Evolutionary conservation across 2,888 invertebrate species (phyloP).

Genomic region (Acrobasis consociella): DNA sequence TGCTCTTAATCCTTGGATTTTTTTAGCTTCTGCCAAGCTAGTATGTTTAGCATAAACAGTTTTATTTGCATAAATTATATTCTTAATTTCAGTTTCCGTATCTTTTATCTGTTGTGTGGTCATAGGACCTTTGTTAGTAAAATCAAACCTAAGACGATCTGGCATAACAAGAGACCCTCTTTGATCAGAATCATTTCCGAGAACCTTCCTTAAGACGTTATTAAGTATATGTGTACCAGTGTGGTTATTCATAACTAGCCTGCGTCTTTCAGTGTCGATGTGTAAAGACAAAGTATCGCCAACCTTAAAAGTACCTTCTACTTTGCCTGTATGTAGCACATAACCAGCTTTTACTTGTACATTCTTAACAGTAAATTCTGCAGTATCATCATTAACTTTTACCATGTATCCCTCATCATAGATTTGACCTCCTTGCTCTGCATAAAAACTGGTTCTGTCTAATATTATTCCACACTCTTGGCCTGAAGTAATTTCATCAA

Average conservation of each 20-base stretch:
- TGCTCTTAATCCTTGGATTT: constrained; percentile 95
- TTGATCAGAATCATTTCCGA: constrained; percentile 96
- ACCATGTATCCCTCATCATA: constrained; percentile 97
- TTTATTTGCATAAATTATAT: constrained; percentile 89
- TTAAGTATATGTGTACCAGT: constrained; percentile 99
- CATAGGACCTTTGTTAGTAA: constrained; percentile 97
- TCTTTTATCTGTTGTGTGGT: constrained; percentile 93
- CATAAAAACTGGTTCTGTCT: constrained; percentile 97
- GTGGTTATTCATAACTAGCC: constrained; percentile 99
- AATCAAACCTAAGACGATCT: constrained; percentile 98
- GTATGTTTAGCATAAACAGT: constrained; percentile 95
- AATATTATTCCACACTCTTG: constrained; percentile 96
- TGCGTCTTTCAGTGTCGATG: constrained; percentile 92
- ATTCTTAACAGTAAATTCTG: constrained; percentile 95
- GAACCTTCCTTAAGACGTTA: constrained; percentile 94
- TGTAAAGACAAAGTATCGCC: constrained; percentile 93
- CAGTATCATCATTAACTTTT: constrained; percentile 91
- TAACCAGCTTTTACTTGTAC: constrained; percentile 98
- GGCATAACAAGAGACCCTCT: constrained; percentile 98
- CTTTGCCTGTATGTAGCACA: constrained; percentile 94
- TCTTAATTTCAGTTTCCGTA: constrained; percentile 90
- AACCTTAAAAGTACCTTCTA: constrained; percentile 91
- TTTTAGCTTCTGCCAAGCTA: constrained; percentile 92
- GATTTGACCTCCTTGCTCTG: constrained; percentile 99
- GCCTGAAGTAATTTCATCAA: constrained; percentile 90